phyloP scores from a whole-genome alignment of 2,113 vertebrate species.

The Calypte anna region DNA sequence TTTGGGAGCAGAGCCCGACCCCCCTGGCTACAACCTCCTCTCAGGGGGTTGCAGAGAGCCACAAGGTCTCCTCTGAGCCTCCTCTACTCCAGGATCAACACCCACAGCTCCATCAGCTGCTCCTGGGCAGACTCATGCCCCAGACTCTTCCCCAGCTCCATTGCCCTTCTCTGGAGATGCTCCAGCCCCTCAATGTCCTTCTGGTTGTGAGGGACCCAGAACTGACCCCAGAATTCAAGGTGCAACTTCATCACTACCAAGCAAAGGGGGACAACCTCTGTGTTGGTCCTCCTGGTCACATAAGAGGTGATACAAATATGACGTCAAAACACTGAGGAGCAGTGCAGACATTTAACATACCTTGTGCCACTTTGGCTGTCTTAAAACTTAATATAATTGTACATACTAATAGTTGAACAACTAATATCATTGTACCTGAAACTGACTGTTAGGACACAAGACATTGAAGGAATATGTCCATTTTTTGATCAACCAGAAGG shows the following conservation, averaged over 20 bases:
- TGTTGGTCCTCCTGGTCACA: neutral
- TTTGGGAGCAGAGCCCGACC: neutral
- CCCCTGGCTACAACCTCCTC: no score
- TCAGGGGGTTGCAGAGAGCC: neutral
- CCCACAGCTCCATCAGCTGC: neutral
- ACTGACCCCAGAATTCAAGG: accelerated
- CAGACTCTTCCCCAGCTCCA: neutral
- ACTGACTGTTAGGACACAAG: accelerated
- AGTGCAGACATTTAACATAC: neutral
- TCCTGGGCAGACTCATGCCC: neutral
- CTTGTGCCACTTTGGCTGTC: no score
- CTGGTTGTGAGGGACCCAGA: no score
- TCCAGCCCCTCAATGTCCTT: neutral
- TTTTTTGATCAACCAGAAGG: neutral
- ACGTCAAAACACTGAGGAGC: neutral
- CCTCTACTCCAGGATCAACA: neutral
- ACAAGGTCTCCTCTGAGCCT: neutral
- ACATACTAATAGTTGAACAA: no score
- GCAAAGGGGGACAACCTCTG: accelerated
- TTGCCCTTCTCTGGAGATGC: neutral
- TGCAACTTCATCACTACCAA: accelerated
- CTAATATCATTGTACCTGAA: accelerated
- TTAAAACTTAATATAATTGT: neutral
- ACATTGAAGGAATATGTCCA: neutral
- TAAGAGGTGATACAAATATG: no score